Evolutionary conservation across 2,888 invertebrate genomes (phyloP).

Genomic region (Nomada ruficornis): DNA sequence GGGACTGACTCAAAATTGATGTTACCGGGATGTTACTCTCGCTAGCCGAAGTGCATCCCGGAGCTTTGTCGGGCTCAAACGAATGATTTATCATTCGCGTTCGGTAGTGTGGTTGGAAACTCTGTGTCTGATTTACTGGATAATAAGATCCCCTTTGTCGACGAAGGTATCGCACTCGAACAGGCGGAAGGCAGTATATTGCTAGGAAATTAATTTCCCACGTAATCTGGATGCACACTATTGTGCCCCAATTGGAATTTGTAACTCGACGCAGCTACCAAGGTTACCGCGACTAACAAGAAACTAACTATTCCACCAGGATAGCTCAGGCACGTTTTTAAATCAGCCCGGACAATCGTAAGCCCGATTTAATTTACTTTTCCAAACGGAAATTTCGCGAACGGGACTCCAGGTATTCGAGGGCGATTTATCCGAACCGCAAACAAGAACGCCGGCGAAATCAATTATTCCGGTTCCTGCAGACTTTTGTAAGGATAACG

Average conservation of each 20-base stretch:
- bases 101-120: slow-evolving; percentile 13
- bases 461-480: neutral
- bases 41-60: slow-evolving; percentile 13
- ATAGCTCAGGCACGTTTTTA: neutral
- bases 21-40: slow-evolving; percentile 21
- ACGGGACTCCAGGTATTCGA: too few species aligned
- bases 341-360: neutral
- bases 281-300: neutral
- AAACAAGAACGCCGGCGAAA: slow-evolving; percentile 1
- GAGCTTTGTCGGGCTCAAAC: slow-evolving; percentile 40
- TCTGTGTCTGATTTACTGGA: neutral
- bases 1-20: slow-evolving; percentile 57
- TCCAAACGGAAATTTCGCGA: neutral
- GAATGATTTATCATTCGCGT: slow-evolving; percentile 62
- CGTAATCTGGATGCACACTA: neutral
- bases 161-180: neutral
- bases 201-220: slow-evolving; percentile 34
- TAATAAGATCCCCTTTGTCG: slow-evolving; percentile 13
- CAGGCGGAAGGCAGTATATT: neutral
- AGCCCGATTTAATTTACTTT: neutral
- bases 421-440: neutral
- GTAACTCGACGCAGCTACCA: slow-evolving; percentile 2
- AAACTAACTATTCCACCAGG: slow-evolving; percentile 4
- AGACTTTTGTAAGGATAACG: neutral
- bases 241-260: neutral